phyloP scores from a whole-genome alignment of 2,113 vertebrate species.

The Felis chaus region DNA sequence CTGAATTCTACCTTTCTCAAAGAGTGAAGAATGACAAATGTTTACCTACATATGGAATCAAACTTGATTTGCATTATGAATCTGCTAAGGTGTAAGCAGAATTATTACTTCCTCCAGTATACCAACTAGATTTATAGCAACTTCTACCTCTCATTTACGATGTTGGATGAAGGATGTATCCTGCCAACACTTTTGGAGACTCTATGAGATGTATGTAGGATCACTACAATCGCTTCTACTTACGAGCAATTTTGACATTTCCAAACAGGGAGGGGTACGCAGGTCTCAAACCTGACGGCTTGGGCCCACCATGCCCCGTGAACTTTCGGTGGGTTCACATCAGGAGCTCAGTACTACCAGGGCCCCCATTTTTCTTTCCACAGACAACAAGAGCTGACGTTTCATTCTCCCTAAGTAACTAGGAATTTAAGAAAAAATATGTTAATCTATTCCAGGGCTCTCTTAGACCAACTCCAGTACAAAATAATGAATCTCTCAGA shows the following conservation, averaged over 20 bases:
- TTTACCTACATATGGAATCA: not conserved
- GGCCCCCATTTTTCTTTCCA: not conserved
- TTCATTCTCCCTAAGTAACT: not conserved
- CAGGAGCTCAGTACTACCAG: not conserved
- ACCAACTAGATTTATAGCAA: not conserved
- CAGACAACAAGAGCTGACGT: not conserved
- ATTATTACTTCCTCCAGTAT: not conserved
- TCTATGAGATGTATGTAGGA: not conserved
- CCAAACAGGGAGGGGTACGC: not conserved
- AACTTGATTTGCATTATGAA: not conserved
- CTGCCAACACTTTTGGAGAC: not conserved
- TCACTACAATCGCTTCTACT: not conserved
- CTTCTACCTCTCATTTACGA: constrained; percentile 1
- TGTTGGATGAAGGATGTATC: not conserved
- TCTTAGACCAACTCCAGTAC: not conserved
- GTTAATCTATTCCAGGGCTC: not conserved
- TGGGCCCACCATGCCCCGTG: not conserved
- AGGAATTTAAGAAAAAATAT: not conserved
- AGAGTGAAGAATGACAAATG: not conserved
- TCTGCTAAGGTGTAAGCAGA: not conserved
- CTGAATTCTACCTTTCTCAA: not conserved
- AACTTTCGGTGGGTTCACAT: not conserved
- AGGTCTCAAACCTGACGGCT: not conserved
- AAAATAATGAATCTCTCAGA: not conserved
- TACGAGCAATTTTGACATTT: not conserved